A percentile compares a stretch with the other conserved stretches of the same genome.
Conservation (phyloP, 1,140 invertebrate genomes). For the Zaprionus camerounensis region DNA sequence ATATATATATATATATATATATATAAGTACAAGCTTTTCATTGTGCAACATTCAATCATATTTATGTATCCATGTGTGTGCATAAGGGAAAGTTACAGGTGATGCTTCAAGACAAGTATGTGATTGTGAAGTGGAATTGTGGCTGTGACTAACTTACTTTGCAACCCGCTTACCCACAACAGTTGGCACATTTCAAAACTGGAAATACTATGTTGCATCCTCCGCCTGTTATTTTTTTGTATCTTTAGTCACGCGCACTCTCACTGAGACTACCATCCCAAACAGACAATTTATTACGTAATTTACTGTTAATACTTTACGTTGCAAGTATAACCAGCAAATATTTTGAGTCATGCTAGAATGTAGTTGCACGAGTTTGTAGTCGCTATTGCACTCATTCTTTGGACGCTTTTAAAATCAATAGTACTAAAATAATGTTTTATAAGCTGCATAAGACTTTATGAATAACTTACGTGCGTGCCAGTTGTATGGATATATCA, state of each 20-base stretch:
- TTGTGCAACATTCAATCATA: background rate
- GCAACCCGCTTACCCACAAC: background rate
- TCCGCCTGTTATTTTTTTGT: background rate
- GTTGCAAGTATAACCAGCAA: background rate
- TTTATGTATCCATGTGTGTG: background rate
- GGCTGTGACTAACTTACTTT: background rate
- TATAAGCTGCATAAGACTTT: background rate
- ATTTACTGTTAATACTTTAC: background rate
- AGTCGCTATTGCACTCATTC: background rate
- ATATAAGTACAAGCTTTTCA: no score
- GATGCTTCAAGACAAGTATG: background rate
- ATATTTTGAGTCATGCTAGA: background rate
- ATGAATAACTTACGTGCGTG: slow-evolving; percentile 90
- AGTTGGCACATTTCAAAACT: background rate
- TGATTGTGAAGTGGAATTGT: background rate
- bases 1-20: no score
- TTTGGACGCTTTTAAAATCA: background rate
- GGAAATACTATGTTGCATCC: slow-evolving; percentile 1
- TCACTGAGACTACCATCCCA: background rate
- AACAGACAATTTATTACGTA: background rate
- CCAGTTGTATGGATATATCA: slow-evolving; percentile 93
- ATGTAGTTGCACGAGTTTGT: background rate
- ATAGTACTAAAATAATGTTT: no score
- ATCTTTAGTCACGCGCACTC: background rate
- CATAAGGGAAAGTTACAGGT: background rate